phyloP scores from a whole-genome alignment of 2,797 vertebrate genomes.

The Hyperoplus lanceolatus region DNA sequence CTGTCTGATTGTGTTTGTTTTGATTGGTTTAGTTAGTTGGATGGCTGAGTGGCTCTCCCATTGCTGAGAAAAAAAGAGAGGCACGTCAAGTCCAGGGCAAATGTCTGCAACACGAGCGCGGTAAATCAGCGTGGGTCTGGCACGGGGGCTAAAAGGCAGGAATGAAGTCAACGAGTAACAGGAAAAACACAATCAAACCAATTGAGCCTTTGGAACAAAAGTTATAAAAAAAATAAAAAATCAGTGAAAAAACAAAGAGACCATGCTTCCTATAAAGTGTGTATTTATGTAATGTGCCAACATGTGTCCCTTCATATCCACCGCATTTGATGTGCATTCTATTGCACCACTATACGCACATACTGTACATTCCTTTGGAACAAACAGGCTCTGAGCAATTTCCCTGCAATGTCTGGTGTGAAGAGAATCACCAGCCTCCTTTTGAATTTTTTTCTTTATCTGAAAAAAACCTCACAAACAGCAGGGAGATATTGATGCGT shows the following conservation, averaged over 20 bases:
- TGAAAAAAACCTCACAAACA: slow-evolving; percentile 31
- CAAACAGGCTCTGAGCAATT: slow-evolving; percentile 29
- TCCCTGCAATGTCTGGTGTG: slow-evolving; percentile 19
- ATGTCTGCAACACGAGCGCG: slow-evolving; percentile 8
- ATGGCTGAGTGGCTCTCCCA: slow-evolving; percentile 37
- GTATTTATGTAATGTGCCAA: background rate
- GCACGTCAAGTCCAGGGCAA: slow-evolving; percentile 23
- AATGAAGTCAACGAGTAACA: slow-evolving; percentile 7
- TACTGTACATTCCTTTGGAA: slow-evolving; percentile 35
- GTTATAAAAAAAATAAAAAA: background rate
- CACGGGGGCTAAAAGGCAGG: slow-evolving; percentile 15
- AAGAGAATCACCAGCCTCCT: slow-evolving; percentile 33
- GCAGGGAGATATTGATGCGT: background rate
- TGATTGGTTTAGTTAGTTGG: slow-evolving; percentile 56
- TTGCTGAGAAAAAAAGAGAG: slow-evolving; percentile 40
- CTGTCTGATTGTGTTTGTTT: slow-evolving; percentile 55
- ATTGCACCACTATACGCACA: slow-evolving; percentile 13
- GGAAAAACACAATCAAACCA: slow-evolving; percentile 19
- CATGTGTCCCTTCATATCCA: slow-evolving; percentile 16
- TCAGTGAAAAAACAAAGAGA: slow-evolving; percentile 21
- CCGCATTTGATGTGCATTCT: slow-evolving; percentile 24
- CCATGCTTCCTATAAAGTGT: background rate
- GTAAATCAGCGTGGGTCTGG: slow-evolving; percentile 42
- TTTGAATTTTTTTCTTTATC: slow-evolving; percentile 42
- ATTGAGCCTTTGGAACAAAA: background rate